Evolutionary conservation across 2,797 vertebrate species (phyloP).

Genomic region (Caiman crocodilus): DNA sequence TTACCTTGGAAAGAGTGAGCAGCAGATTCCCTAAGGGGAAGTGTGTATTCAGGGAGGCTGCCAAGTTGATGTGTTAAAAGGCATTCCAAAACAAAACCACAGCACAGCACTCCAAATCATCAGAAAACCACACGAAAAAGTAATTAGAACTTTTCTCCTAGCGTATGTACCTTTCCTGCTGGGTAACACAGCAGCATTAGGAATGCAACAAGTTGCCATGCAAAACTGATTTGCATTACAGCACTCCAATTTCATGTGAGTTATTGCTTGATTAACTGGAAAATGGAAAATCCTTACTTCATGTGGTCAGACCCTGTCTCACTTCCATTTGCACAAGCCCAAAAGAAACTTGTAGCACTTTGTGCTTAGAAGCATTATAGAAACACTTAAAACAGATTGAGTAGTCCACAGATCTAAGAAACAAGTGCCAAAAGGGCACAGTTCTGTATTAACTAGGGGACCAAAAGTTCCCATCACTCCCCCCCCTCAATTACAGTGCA

Average conservation of each 20-base stretch:
- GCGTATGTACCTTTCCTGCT: fast-evolving
- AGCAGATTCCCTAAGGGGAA: slow-evolving; percentile 1
- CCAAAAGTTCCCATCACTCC: not conserved
- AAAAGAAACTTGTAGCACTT: not conserved
- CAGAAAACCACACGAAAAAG: not conserved
- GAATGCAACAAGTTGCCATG: not conserved
- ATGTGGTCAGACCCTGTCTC: not conserved
- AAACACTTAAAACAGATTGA: not conserved
- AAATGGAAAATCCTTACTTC: not conserved
- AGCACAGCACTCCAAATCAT: not conserved
- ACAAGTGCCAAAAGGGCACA: not conserved
- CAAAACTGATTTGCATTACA: not conserved
- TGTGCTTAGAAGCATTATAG: fast-evolving
- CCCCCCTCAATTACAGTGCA: not conserved
- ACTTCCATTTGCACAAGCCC: not conserved
- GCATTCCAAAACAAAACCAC: not conserved
- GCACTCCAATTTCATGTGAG: not conserved
- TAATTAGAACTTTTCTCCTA: not conserved
- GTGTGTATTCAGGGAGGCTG: not conserved
- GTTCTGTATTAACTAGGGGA: not conserved
- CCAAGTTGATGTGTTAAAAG: not conserved
- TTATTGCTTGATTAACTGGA: not conserved
- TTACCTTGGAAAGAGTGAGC: not conserved
- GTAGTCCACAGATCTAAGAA: not conserved
- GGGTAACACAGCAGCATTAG: not conserved